Percentiles rank a stretch among this genome's conserved stretches.
These are phyloP conservation scores for Heliconius ismenius DNA, from an alignment of 2,888 invertebrate species.

Conservation along the genomic window DNA sequence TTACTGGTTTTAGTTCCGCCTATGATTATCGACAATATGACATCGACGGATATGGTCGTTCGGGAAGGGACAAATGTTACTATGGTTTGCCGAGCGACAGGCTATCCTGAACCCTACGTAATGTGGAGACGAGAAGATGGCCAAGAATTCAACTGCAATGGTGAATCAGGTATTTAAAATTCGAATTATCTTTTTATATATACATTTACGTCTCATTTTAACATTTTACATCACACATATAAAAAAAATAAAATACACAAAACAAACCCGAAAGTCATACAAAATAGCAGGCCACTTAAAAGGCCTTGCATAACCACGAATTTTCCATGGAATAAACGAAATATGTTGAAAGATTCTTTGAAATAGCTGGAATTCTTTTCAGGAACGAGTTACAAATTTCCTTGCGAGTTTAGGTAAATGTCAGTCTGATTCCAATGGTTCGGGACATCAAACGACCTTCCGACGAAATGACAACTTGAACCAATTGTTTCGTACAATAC, in stretches of 20 bases:
- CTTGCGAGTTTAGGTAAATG: slow-evolving; percentile 48
- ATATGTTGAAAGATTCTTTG: slow-evolving; percentile 48
- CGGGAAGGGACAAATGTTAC: slow-evolving; percentile 94
- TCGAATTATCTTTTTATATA: background rate
- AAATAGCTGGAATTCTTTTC: slow-evolving; percentile 46
- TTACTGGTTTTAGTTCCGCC: slow-evolving; percentile 87
- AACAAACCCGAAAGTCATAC: slow-evolving; percentile 58
- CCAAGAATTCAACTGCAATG: slow-evolving; percentile 93
- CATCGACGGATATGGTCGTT: slow-evolving; percentile 95
- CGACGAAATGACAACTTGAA: slow-evolving; percentile 53
- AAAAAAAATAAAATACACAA: slow-evolving; percentile 61
- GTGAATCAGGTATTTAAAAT: slow-evolving; percentile 86
- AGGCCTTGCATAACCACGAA: slow-evolving; percentile 49
- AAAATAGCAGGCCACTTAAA: slow-evolving; percentile 50
- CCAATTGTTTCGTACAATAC: slow-evolving; percentile 64
- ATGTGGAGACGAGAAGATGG: slow-evolving; percentile 96
- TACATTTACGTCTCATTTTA: background rate
- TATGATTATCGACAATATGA: slow-evolving; percentile 92
- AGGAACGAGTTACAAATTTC: slow-evolving; percentile 47
- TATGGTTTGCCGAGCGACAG: slow-evolving; percentile 92
- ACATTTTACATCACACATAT: slow-evolving; percentile 53
- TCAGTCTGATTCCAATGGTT: slow-evolving; percentile 51
- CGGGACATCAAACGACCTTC: slow-evolving; percentile 48
- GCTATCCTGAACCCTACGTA: slow-evolving; percentile 95
- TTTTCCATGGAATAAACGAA: slow-evolving; percentile 51